Evolutionary conservation across 2,113 vertebrate genomes (phyloP).

Genomic region (Vidua macroura): DNA sequence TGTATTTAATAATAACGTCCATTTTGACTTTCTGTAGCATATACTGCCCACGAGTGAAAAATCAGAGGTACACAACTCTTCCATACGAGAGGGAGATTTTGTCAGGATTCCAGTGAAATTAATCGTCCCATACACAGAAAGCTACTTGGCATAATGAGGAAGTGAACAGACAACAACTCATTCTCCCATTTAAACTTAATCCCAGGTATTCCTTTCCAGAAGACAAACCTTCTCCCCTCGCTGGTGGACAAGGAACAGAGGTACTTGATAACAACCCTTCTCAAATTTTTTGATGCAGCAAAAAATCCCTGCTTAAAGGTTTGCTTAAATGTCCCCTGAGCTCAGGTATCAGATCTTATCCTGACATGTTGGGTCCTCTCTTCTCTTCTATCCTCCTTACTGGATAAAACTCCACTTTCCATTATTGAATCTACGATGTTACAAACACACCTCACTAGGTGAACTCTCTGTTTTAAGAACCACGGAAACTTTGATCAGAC

Average conservation of each 20-base stretch:
- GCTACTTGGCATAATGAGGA: neutral
- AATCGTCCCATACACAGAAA: neutral
- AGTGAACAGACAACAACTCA: neutral
- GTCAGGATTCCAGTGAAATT: neutral
- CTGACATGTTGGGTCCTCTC: neutral
- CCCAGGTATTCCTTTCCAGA: neutral
- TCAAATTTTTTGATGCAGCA: neutral
- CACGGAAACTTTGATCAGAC: neutral
- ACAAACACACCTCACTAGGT: neutral
- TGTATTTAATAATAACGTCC: neutral
- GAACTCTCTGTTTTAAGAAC: neutral
- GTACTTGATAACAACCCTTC: neutral
- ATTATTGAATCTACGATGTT: rapidly evolving
- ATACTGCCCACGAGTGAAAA: neutral
- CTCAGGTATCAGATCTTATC: neutral
- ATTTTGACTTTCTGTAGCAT: neutral
- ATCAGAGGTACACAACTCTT: neutral
- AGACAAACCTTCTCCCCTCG: neutral
- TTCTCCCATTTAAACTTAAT: neutral
- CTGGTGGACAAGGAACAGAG: neutral
- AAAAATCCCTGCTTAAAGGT: neutral
- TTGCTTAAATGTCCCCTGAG: neutral
- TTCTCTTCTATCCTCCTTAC: neutral
- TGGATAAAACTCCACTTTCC: neutral
- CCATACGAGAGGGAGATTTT: neutral